These are phyloP conservation scores for Martes martes DNA, from an alignment of 2,113 vertebrate species.

Conservation along the genomic window DNA sequence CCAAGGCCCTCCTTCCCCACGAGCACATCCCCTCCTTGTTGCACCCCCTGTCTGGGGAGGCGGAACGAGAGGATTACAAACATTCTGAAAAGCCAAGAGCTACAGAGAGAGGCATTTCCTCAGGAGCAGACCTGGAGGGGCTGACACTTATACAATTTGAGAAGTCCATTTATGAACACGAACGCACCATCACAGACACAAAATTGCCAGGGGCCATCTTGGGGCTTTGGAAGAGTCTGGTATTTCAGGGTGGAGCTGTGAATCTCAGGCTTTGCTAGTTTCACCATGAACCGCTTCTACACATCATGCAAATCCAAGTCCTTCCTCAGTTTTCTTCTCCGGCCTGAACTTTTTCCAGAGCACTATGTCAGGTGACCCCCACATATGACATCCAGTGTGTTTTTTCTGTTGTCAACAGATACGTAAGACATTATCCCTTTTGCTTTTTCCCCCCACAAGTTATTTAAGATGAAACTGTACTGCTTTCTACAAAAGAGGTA, in stretches of 20 bases:
- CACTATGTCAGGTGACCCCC: neutral
- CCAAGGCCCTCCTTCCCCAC: neutral
- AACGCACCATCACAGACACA: neutral
- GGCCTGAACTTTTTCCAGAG: neutral
- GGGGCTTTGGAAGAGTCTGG: neutral
- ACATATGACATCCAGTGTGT: neutral
- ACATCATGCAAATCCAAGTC: neutral
- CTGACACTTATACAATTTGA: neutral
- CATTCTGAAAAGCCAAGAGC: neutral
- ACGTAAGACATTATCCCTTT: neutral
- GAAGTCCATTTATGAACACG: neutral
- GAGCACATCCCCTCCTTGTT: neutral
- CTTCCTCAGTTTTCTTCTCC: neutral
- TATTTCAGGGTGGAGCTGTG: neutral
- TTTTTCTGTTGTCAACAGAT: conserved; percentile 20
- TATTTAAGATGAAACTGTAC: conserved; percentile 44
- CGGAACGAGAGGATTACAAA: neutral
- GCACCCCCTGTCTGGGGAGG: neutral
- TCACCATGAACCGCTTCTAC: neutral
- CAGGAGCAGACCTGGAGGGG: neutral
- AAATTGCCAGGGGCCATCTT: neutral
- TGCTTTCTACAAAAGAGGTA: neutral
- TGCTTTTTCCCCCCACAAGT: neutral
- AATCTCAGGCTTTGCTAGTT: neutral
- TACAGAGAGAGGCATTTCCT: neutral